Base-by-base conservation (phyloP, 1,140 invertebrate genomes). In the Colletes gigas region DNA sequence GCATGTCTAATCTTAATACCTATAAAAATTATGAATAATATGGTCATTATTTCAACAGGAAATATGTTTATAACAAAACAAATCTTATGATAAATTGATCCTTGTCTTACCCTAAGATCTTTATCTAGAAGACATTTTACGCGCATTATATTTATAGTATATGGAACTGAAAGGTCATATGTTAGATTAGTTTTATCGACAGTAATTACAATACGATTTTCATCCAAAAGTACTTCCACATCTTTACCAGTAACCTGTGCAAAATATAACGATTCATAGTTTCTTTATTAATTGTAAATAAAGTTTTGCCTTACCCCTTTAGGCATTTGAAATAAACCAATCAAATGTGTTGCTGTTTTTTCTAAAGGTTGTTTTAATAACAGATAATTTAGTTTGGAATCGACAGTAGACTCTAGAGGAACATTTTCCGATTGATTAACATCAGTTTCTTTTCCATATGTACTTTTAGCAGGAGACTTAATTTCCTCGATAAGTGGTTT, bases 201-300 rank as follows among this genome's bases (percentile, higher is more conserved):
- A 84, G 96, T 94, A 62, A 97, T 89, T 21, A 97, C 87, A 75
- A 97, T 94, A 80, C 96, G 93, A 93, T 97, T 96, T 85, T 96
- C 95, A 2, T 96, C 95, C 68, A 97, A 88, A 88, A 96, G 94
- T 65, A 97, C 91, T 19, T 89, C 94, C 12, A 97, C 82, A 82
- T 96, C 95, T 69, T 95, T 92, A 1, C 93, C 93, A 54, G 93
- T 94, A 89, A 94, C 92, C 96, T 96, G 88, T 62, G 90, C 92
- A 87, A 81, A 89, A 44, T 19, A 50, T 50, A 41, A 19, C 2
- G 55, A 60, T 21, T n/a, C 66, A 60, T 68, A 30, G 3, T 10
- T 10, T 41, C 57, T 50, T 10, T 59, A 68, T 44, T 47, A 54
- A 59, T 50, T 57, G 6, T 52, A n/a, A 44, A 44, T 69, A 54